These are phyloP conservation scores for Archaeoteleia sp. DNA, from an alignment of 2,888 invertebrate species.

Conservation along the genomic window DNA sequence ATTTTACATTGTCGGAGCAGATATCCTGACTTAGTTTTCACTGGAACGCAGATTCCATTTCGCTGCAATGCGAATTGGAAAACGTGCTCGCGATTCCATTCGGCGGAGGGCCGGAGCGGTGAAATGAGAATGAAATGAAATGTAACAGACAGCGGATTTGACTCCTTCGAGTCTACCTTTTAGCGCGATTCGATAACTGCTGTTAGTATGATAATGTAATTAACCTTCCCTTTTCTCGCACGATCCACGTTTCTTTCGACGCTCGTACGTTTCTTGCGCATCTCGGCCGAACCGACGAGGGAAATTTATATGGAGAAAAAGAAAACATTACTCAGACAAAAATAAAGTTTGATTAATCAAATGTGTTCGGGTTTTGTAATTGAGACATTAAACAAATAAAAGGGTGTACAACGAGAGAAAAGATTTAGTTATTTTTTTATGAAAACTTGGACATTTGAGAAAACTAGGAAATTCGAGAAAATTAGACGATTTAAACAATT, in stretches of 20 bases:
- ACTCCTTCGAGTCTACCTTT: slow-evolving; percentile 50
- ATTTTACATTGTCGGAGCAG: slow-evolving; percentile 50
- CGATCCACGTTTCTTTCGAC: slow-evolving; percentile 26
- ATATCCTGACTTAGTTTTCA: slow-evolving; percentile 49
- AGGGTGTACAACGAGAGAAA: too few relatives aligned
- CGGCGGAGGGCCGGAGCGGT: slow-evolving; percentile 14
- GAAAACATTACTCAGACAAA: too few relatives aligned
- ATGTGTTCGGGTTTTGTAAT: too few relatives aligned
- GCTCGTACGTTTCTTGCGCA: too few relatives aligned
- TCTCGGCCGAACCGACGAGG: too few relatives aligned
- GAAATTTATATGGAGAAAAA: too few relatives aligned
- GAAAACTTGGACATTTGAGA: too few relatives aligned
- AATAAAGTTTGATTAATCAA: too few relatives aligned
- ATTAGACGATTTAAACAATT: too few relatives aligned
- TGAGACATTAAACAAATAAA: too few relatives aligned
- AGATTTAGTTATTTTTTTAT: too few relatives aligned
- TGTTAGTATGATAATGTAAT: slow-evolving; percentile 55
- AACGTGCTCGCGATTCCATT: slow-evolving; percentile 52
- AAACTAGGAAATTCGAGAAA: too few relatives aligned
- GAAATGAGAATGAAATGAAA: slow-evolving; percentile 55
- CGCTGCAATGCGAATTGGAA: slow-evolving; percentile 55
- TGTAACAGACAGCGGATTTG: slow-evolving; percentile 47
- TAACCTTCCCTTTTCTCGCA: slow-evolving; percentile 30
- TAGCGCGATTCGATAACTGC: slow-evolving; percentile 49
- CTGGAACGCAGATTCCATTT: slow-evolving; percentile 55